Evolutionary conservation across 2,797 vertebrate species (phyloP).

Genomic region (Sebastes minor): DNA sequence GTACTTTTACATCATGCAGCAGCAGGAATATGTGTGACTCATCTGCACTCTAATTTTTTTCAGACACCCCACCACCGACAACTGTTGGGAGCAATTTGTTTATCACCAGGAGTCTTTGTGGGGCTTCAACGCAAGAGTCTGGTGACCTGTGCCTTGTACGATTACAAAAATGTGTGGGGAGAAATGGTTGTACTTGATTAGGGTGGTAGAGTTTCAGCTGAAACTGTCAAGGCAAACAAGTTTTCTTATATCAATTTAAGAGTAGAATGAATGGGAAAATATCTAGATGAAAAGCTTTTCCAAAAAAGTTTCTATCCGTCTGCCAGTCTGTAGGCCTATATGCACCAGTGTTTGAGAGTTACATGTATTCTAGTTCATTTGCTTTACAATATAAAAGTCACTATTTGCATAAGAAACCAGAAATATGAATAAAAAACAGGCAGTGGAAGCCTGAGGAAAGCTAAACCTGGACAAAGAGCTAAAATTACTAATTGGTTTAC

Average conservation of each 20-base stretch:
- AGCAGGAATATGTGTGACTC: background rate
- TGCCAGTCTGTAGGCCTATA: background rate
- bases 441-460: conserved; percentile 76
- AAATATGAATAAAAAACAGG: conserved; percentile 32
- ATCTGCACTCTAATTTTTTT: background rate
- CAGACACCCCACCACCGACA: background rate
- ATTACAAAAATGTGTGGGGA: too few species aligned
- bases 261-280: background rate
- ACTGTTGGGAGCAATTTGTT: background rate
- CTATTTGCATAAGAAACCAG: background rate
- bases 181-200: background rate
- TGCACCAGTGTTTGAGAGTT: background rate
- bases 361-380: background rate
- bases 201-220: background rate
- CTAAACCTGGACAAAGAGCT: conserved; percentile 90
- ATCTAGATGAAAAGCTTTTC: background rate
- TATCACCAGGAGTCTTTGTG: background rate
- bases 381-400: background rate
- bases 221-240: background rate
- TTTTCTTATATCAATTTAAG: background rate
- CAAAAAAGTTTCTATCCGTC: background rate
- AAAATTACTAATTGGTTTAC: conserved; percentile 99
- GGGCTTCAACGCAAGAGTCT: background rate
- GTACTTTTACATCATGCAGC: background rate
- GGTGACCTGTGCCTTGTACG: background rate